phyloP scores from a whole-genome alignment of 2,113 vertebrate genomes.

The Phyllostomus hastatus region DNA sequence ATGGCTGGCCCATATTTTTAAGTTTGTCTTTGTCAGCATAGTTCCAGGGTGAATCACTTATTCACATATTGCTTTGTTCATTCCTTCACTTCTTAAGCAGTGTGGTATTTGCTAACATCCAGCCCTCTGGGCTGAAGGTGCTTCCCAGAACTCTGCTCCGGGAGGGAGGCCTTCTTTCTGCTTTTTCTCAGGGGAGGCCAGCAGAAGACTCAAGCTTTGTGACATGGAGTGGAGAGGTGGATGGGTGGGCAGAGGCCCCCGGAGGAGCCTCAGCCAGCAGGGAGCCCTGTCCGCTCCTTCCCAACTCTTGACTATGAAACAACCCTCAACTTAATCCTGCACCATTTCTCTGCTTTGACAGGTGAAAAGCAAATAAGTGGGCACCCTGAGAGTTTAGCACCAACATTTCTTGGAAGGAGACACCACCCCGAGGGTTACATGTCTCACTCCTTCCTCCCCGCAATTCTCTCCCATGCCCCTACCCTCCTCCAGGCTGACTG shows the following conservation, averaged over 20 bases:
- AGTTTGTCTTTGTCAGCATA: neutral
- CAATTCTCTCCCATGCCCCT: fast-evolving
- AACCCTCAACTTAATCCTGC: too few species aligned
- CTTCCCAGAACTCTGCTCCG: neutral
- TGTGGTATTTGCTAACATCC: neutral
- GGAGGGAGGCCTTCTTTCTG: neutral
- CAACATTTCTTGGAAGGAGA: neutral
- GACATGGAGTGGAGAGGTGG: neutral
- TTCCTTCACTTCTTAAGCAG: neutral
- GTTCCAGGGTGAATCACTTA: neutral
- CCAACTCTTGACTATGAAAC: neutral
- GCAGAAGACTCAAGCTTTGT: neutral
- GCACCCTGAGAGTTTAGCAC: neutral
- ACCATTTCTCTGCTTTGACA: neutral
- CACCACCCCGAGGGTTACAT: fast-evolving
- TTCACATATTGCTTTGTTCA: too few species aligned
- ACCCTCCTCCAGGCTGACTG: neutral
- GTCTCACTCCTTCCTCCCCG: too few species aligned
- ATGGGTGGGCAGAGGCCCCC: neutral
- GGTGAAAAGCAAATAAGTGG: neutral
- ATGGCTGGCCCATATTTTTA: neutral
- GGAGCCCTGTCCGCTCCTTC: neutral
- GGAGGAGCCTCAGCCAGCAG: neutral
- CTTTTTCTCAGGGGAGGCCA: neutral
- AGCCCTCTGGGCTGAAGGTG: neutral